Evolutionary conservation across 2,113 vertebrate genomes (phyloP).

Genomic region (Callipepla squamata): DNA sequence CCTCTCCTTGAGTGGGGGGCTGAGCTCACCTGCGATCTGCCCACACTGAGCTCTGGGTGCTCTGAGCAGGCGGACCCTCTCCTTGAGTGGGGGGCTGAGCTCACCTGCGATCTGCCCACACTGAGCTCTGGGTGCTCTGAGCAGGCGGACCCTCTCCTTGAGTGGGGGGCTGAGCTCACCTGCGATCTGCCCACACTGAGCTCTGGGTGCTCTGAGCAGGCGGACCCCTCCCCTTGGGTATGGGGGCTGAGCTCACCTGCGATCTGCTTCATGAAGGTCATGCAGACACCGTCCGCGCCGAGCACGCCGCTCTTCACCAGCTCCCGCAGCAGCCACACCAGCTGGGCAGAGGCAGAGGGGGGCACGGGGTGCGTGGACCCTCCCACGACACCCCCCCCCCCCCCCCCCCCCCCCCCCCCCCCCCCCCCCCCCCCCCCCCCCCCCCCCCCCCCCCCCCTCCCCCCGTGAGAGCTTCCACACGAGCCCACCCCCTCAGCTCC

Average conservation of each 20-base stretch:
- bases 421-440: no score
- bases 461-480: no score
- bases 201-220: background rate
- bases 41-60: background rate
- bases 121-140: background rate
- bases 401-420: no score
- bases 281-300: constrained; percentile 91
- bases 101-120: constrained; percentile 65
- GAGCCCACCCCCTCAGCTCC: background rate
- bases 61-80: background rate
- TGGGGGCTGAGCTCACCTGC: constrained; percentile 84
- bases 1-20: no score
- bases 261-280: constrained; percentile 97
- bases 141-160: no score
- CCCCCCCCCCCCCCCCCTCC: no score
- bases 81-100: background rate
- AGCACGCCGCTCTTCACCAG: constrained; percentile 93
- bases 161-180: no score
- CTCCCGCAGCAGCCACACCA: constrained; percentile 94
- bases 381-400: rapidly evolving
- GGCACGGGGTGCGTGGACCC: background rate
- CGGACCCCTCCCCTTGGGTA: no score
- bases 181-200: no score
- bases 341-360: constrained; percentile 66
- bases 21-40: no score